These are phyloP conservation scores for Ivindomyrus marchei DNA, from an alignment of 2,113 vertebrate species.

Conservation along the genomic window DNA sequence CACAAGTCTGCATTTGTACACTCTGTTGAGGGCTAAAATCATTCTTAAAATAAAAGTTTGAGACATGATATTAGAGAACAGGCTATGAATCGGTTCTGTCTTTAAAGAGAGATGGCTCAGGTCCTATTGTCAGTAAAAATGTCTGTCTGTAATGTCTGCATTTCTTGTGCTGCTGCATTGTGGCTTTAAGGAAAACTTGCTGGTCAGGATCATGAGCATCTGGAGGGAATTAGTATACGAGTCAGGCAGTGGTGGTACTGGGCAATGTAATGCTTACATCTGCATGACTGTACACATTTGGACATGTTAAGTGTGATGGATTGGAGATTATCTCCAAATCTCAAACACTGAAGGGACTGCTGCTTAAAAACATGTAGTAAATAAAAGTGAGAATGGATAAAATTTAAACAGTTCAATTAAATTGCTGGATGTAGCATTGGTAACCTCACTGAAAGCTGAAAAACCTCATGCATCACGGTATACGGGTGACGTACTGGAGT, in stretches of 20 bases:
- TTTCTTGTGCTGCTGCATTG: neutral
- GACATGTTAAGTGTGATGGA: neutral
- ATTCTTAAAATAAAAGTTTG: neutral
- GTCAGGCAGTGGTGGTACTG: neutral
- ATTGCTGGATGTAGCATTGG: neutral
- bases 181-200: neutral
- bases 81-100: neutral
- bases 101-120: neutral
- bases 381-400: neutral
- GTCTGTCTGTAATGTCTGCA: neutral
- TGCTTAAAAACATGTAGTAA: neutral
- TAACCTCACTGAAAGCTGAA: neutral
- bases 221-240: neutral
- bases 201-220: neutral
- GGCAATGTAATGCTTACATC: neutral
- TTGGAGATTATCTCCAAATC: neutral
- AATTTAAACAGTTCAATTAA: neutral
- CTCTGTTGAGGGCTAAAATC: neutral
- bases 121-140: neutral
- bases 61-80: neutral
- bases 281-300: neutral
- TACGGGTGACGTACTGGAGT: neutral
- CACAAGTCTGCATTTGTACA: neutral
- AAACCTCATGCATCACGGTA: neutral
- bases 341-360: neutral